These are phyloP conservation scores for Carcharodon carcharias DNA, from an alignment of 2,797 vertebrate species.

Conservation along the genomic window DNA sequence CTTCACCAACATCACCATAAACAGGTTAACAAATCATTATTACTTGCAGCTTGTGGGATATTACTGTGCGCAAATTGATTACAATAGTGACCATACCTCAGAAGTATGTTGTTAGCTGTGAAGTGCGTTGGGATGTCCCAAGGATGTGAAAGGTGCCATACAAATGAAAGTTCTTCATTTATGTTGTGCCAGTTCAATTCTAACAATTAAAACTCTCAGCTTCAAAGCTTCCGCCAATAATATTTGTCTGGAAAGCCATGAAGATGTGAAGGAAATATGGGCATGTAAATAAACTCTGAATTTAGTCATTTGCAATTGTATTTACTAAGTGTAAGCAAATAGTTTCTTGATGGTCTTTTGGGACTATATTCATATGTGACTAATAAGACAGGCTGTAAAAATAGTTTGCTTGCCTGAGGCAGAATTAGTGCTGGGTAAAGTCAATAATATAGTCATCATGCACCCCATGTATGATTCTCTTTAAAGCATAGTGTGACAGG, in stretches of 20 bases:
- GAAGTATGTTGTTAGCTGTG: neutral
- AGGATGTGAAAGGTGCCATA: neutral
- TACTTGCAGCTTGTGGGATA: neutral
- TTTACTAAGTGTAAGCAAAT: neutral
- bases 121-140: neutral
- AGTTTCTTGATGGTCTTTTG: neutral
- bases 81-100: too few species aligned
- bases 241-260: neutral
- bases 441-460: neutral
- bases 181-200: neutral
- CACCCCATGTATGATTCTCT: neutral
- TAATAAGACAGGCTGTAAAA: neutral
- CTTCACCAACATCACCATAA: neutral
- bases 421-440: neutral
- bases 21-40: neutral
- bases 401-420: neutral
- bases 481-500: neutral
- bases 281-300: neutral
- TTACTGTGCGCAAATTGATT: neutral
- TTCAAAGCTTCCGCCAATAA: neutral
- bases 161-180: neutral
- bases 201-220: neutral
- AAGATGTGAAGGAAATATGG: neutral
- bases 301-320: slow-evolving; percentile 1
- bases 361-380: neutral